Percentiles rank a stretch among this genome's conserved stretches.
Conservation (phyloP, 2,888 invertebrate species). For the Venustoraphidia nigricollis region DNA sequence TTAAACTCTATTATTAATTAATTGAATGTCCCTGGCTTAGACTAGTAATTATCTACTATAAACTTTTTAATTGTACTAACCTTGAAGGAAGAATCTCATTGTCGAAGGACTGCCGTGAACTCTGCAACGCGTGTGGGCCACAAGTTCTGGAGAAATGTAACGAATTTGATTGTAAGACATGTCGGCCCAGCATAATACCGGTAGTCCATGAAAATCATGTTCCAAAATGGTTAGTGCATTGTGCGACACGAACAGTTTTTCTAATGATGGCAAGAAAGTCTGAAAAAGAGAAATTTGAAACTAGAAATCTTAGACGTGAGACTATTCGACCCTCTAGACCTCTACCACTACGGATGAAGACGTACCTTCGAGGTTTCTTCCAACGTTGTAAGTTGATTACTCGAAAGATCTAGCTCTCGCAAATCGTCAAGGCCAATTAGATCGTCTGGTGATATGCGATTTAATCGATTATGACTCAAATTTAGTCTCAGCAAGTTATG, state of each 20-base stretch:
- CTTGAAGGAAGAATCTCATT: constrained; percentile 65
- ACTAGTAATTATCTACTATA: background rate
- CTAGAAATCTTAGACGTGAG: constrained; percentile 5
- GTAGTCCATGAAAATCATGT: constrained; percentile 69
- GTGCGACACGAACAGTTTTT: constrained; percentile 59
- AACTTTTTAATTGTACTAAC: constrained; percentile 29
- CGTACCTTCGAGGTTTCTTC: constrained; percentile 71
- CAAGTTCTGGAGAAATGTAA: constrained; percentile 55
- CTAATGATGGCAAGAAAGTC: constrained; percentile 64
- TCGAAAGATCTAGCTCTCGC: constrained; percentile 58
- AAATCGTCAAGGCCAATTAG: constrained; percentile 62
- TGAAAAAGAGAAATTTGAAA: constrained; percentile 27
- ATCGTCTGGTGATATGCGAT: constrained; percentile 59
- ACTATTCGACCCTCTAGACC: too few relatives aligned
- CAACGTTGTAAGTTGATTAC: constrained; percentile 58
- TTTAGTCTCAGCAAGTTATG: constrained; percentile 56
- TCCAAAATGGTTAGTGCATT: constrained; percentile 61
- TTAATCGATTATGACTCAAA: constrained; percentile 59
- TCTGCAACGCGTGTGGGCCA: constrained; percentile 64
- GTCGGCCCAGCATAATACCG: constrained; percentile 66
- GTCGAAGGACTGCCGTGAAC: constrained; percentile 65
- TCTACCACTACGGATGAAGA: constrained; percentile 12
- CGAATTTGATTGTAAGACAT: constrained; percentile 62
- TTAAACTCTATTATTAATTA: too few relatives aligned
- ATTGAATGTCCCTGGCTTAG: background rate